phyloP scores from a whole-genome alignment of 2,888 invertebrate species.

The Cantharis lateralis region DNA sequence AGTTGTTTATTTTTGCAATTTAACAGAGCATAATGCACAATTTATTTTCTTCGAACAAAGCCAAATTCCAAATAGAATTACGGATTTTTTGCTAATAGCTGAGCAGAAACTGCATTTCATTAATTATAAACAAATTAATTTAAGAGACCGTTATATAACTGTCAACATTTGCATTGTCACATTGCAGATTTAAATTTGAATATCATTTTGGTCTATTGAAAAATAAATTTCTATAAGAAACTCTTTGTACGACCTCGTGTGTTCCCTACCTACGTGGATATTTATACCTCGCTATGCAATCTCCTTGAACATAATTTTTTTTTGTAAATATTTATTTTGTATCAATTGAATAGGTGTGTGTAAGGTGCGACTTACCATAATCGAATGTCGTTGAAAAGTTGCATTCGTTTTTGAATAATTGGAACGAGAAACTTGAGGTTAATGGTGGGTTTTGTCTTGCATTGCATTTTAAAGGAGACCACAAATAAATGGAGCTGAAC shows the following conservation, averaged over 20 bases:
- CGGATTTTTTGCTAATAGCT: not conserved
- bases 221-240: not conserved
- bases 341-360: slow-evolving; percentile 11
- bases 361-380: slow-evolving; percentile 21
- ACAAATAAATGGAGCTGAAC: not conserved
- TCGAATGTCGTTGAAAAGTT: slow-evolving; percentile 6
- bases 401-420: not conserved
- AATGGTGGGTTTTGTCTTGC: not conserved
- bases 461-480: not conserved
- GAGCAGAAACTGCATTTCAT: not conserved
- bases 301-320: not conserved
- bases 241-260: not conserved
- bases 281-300: not conserved
- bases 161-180: not conserved
- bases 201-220: not conserved
- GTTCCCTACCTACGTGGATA: not conserved
- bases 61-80: not conserved
- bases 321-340: not conserved
- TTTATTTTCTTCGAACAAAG: not conserved
- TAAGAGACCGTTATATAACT: slow-evolving; percentile 10
- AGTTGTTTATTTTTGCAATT: not conserved
- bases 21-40: not conserved
- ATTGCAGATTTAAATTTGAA: not conserved
- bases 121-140: slow-evolving; percentile 10
- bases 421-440: not conserved